Evolutionary conservation across 2,113 vertebrate species (phyloP).

Genomic region (Urocitellus parryii): DNA sequence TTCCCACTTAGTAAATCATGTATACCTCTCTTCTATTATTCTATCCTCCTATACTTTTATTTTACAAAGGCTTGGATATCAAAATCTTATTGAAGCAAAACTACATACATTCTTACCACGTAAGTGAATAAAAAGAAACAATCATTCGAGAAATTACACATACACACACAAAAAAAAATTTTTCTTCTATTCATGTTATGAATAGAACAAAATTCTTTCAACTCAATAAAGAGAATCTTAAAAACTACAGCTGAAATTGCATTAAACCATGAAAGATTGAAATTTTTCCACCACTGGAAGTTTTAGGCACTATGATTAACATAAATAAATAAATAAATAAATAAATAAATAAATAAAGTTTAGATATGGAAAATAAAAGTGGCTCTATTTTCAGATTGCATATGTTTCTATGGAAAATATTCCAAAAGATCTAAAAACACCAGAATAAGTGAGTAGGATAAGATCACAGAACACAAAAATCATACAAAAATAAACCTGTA

Average conservation of each 20-base stretch:
- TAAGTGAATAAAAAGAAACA: not conserved
- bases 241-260: not conserved
- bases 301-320: not conserved
- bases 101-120: not conserved
- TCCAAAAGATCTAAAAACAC: not conserved
- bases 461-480: not conserved
- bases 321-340: not conserved
- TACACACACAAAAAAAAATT: no score
- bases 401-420: not conserved
- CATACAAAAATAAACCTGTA: not conserved
- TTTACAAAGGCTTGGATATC: not conserved
- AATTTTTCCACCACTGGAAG: not conserved
- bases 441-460: not conserved
- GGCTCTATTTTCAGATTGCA: not conserved
- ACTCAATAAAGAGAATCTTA: not conserved
- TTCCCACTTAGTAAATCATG: not conserved
- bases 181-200: no score
- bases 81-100: not conserved
- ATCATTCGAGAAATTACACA: not conserved
- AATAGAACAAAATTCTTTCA: not conserved
- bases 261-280: not conserved
- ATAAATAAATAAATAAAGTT: not conserved
- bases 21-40: not conserved
- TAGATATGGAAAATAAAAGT: not conserved
- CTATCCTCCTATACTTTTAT: not conserved